Evolutionary conservation across 1,140 invertebrate genomes (phyloP), one percentile per base, ranked within the genome.

Genomic region (Camponotus pennsylvanicus): DNA sequence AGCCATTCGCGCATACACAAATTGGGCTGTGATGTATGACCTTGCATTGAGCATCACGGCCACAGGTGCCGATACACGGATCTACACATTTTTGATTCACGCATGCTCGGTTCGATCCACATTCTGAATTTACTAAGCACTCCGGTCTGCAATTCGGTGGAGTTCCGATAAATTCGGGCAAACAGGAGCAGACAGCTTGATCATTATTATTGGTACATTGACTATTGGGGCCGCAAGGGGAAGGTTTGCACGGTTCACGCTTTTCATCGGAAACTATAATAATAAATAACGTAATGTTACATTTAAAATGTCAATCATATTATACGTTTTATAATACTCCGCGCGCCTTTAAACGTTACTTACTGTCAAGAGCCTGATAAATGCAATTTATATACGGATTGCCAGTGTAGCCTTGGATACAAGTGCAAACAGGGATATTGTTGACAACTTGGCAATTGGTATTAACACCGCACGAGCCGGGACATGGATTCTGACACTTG

Each of bases 11-110:
- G 92, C 97, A 97, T 88, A 96, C 96, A 92, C 97, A 97, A 88
- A 97, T 96, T 0, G 95, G 94, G 90, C 94, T 96, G 76, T 96
- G 96, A 86, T 95, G 95, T 4, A 96, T 94, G 4, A 97, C 97
- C 90, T 96, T 95, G 92, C 97, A 98, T 67, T 96, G 96, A 0
- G 97, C 96, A 91, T 97, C 96, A 11, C 96, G 93, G 9, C 98
- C 98, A 94, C 98, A 98, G 15, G 96, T 96, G 78, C 97, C 97
- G 15, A 96, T 96, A 86, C 98, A 98, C n/a, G 97, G 97, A 92
- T 98, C 97, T 52, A 96, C 95, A 92, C 98, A 98, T 95, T 97
- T 97, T 91, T 97, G 96, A 93, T 97, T 97, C 27, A 97, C 95
- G 92, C 97, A 98, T 1, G 97, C 97, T 91, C 96, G 96, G 83